These are phyloP conservation scores for Andrena bicolor DNA, from an alignment of 2,888 invertebrate genomes.

Conservation along the genomic window DNA sequence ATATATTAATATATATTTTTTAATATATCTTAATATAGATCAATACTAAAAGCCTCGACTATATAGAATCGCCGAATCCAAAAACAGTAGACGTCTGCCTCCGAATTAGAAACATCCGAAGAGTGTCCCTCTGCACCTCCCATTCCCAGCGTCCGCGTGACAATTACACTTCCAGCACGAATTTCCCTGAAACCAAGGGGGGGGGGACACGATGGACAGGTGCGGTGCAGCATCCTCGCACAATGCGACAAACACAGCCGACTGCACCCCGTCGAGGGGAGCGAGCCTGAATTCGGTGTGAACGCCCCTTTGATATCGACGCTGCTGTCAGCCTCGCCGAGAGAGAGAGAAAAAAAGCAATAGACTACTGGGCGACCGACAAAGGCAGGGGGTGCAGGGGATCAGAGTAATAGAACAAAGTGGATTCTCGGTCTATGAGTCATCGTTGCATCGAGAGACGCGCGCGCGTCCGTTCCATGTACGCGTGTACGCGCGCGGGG, in stretches of 20 bases:
- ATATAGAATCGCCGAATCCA: too few relatives aligned
- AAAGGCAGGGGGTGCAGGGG: conserved; percentile 19
- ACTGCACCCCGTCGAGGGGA: neutral
- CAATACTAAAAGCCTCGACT: too few relatives aligned
- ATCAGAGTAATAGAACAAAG: conserved; percentile 75
- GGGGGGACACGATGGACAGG: neutral
- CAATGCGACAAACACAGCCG: neutral
- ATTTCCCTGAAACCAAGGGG: too few relatives aligned
- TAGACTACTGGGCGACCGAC: conserved; percentile 11
- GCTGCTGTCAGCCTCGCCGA: conserved; percentile 16
- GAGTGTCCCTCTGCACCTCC: too few relatives aligned
- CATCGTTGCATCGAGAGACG: conserved; percentile 70
- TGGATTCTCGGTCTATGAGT: conserved; percentile 81
- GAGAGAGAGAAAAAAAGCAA: conserved; percentile 28
- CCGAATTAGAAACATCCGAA: too few relatives aligned
- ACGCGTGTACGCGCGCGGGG: neutral
- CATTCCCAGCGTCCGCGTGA: too few relatives aligned
- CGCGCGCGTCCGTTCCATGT: conserved; percentile 7
- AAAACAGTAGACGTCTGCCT: too few relatives aligned
- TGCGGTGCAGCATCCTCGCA: conserved; percentile 4
- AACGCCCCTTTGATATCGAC: conserved; percentile 37
- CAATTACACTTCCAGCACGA: too few relatives aligned
- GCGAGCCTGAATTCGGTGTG: conserved; percentile 23
- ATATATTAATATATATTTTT: too few relatives aligned
- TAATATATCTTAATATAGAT: too few relatives aligned